Base-by-base conservation (phyloP, 2,888 invertebrate species). In the Cyclophora punctaria region DNA sequence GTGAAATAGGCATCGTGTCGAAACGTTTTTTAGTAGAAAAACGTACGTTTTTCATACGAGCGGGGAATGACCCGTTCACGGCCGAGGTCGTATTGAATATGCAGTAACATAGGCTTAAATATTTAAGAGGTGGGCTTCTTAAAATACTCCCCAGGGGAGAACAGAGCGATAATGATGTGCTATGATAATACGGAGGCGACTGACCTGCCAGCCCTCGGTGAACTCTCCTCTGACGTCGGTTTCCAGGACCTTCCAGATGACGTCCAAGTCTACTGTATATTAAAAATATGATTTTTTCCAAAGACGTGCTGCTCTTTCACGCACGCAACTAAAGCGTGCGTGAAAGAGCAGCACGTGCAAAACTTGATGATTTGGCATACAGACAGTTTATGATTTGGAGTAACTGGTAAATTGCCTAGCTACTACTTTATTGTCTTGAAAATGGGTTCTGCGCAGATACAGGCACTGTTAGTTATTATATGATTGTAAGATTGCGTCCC, bases 31-130 rank as follows among this genome's bases (percentile, higher is more conserved):
- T 46, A 45, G 45, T 51, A 41, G 45, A 42, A 35, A 49, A 55
- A 48, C 47, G 52, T 51, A 53, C 56, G 58, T 54, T 59, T 67
- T 20, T 20, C 20, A 20, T 20, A 20, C 20, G 20, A 20, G 69
- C 63, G 72, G 44, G 44, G 44, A 70, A 70, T 79, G 80, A 77
- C 82, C 83, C 82, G 77, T 79, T 82, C 78, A 77, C 73, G 78
- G 72, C 79, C 83, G 83, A 72, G 73, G 77, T 73, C 73, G 66
- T 73, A 64, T 72, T 85, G 76, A 83, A 81, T 85, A 84, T 85
- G 75, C 80, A 83, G 74, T 68, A 69, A 56, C 63, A 66, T 51
- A 60, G 63, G 56, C 68, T 78, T 78, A 70, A 83, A 84, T 85
- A 82, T 86, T 56, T 80, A 75, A 84, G 78, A 71, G 60, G 63